These are phyloP conservation scores for Meandrina meandrites DNA, from an alignment of 92 coral and sea anemone genomes.

Conservation along the genomic window DNA sequence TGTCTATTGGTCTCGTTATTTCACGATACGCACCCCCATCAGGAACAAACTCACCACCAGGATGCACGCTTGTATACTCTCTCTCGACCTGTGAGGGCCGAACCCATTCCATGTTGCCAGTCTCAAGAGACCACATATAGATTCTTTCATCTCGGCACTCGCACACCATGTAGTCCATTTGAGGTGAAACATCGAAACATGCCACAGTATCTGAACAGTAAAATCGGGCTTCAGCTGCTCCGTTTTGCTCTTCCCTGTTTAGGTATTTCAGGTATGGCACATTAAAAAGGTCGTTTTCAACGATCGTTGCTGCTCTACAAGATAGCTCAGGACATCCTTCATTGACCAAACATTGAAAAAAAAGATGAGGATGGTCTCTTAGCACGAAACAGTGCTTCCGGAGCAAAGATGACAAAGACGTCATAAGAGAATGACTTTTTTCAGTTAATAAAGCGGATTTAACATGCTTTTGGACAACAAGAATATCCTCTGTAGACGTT, in stretches of 20 bases:
- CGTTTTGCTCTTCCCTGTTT: neutral
- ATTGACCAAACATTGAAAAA: conserved; percentile 2
- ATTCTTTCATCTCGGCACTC: conserved; percentile 30
- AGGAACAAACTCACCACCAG: too few species aligned
- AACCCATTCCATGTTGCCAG: conserved; percentile 1
- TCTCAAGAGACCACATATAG: conserved; percentile 22
- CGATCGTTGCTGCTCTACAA: neutral
- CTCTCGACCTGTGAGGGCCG: conserved; percentile 5
- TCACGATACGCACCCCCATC: neutral
- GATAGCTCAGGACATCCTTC: neutral
- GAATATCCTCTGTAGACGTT: neutral
- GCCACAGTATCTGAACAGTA: conserved; percentile 11
- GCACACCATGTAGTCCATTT: conserved; percentile 19
- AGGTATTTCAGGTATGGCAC: too few species aligned
- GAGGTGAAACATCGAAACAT: conserved; percentile 13
- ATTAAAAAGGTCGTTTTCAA: neutral
- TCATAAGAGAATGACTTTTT: neutral
- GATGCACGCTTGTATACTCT: too few species aligned
- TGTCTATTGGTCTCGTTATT: too few species aligned
- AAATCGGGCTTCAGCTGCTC: neutral
- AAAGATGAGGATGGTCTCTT: neutral
- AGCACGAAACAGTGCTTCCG: neutral
- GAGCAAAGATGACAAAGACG: neutral
- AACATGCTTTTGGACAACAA: neutral
- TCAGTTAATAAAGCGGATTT: neutral